Conservation (phyloP, 1,140 invertebrate genomes). For the Drosophila oshimai region DNA sequence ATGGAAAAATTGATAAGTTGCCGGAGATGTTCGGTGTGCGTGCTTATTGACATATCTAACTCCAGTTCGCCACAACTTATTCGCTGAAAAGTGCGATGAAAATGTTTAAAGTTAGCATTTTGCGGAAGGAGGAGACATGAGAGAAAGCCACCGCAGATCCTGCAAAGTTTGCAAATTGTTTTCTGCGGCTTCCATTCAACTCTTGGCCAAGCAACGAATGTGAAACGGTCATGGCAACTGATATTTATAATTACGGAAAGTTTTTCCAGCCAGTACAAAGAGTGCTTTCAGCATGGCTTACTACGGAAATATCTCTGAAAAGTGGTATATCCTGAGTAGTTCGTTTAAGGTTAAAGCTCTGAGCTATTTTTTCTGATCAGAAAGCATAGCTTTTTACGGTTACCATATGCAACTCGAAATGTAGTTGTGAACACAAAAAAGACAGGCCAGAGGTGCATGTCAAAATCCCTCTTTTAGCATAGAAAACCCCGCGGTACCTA, state of each 20-base stretch:
- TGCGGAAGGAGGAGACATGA: slow-evolving; percentile 3
- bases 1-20: slow-evolving; percentile 64
- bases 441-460: neutral
- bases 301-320: neutral
- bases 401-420: slow-evolving; percentile 7
- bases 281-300: slow-evolving; percentile 5
- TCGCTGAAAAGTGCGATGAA: slow-evolving; percentile 45
- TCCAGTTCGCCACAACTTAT: slow-evolving; percentile 1
- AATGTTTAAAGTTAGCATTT: slow-evolving; percentile 44
- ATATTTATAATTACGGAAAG: slow-evolving; percentile 43
- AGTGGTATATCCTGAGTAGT: neutral
- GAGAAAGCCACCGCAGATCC: slow-evolving; percentile 40
- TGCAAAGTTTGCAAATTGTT: slow-evolving; percentile 50
- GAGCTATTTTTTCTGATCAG: neutral
- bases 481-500: slow-evolving; percentile 7
- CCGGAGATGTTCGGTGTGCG: slow-evolving; percentile 35
- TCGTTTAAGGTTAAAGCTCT: neutral
- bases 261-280: slow-evolving; percentile 14
- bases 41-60: slow-evolving; percentile 55
- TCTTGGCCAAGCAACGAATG: slow-evolving; percentile 25
- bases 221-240: slow-evolving; percentile 31
- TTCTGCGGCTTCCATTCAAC: slow-evolving; percentile 45
- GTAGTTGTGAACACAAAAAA: slow-evolving; percentile 8
- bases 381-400: slow-evolving; percentile 1
- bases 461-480: neutral